Evolutionary conservation across 2,888 invertebrate genomes (phyloP), one percentile per base, ranked within the genome.

Genomic region (Clitarchus hookeri): DNA sequence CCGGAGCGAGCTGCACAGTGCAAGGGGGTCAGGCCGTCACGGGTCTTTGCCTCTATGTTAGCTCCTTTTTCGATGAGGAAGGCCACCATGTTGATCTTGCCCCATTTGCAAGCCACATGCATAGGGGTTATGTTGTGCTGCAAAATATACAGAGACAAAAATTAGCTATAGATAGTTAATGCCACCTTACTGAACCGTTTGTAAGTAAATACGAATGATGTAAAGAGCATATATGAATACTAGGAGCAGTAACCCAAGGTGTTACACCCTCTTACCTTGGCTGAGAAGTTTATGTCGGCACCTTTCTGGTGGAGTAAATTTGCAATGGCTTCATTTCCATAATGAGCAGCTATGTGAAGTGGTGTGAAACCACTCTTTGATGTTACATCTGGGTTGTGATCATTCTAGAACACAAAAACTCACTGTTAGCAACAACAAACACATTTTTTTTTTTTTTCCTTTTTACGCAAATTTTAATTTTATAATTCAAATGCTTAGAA

Each of bases 91-190:
- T 97, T 96, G 89, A 96, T 95, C 91, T 98, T 98, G 13, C 99
- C 99, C 99, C 99, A 99, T 93, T 99, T 99, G 90, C 98, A 96
- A 82, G 99, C 98, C 77, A 99, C 99, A 91, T 99, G 99, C 85
- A 99, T 92, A 0, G 99, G 99, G n/a, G 98, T 98, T 90, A 99
- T 99, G 91, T 97, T 97, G 92, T 99, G 99, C 93, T 95, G 91
- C 78, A 90, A 89, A 83, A 85, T 86, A 54, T 27, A 88, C 23
- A 19, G 8, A n/a, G 65, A 9, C 48, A 48, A 36, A 36, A 36
- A 4, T 48, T 48, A 11, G 12, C 16, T 48, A 48, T 8, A 48
- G 11, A 48, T 8, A 48, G 11, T 11, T 48, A 48, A 48, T 48
- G 11, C 16, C 16, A 13, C 6, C 48, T 48, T 16, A 48, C 48